phyloP scores from a whole-genome alignment of 1,140 invertebrate species.

The Drosophila ficusphila region DNA sequence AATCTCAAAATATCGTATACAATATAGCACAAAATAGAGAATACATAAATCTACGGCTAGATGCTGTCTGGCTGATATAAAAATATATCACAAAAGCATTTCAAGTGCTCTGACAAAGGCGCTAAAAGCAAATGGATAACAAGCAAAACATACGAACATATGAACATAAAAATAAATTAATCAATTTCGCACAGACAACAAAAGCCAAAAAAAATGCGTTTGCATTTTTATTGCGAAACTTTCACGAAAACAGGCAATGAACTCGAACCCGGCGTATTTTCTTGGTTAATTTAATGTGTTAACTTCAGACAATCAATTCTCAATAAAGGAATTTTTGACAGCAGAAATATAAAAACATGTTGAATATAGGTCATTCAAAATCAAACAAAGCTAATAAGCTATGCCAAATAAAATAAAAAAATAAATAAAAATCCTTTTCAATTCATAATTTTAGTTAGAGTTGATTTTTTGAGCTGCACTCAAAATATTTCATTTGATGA shows the following conservation, averaged over 20 bases:
- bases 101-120: conserved; percentile 50
- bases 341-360: background rate
- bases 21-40: conserved; percentile 13
- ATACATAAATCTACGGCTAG: conserved; percentile 45
- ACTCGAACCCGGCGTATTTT: conserved; percentile 17
- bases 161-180: conserved; percentile 42
- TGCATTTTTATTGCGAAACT: conserved; percentile 28
- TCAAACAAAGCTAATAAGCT: too few relatives aligned
- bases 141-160: conserved; percentile 11
- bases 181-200: conserved; percentile 44
- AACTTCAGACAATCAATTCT: background rate
- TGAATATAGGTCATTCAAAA: too few relatives aligned
- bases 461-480: too few relatives aligned
- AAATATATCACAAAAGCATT: conserved; percentile 46
- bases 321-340: background rate
- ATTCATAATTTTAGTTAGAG: too few relatives aligned
- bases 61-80: conserved; percentile 46
- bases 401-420: background rate
- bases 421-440: too few relatives aligned
- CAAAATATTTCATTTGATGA: too few relatives aligned
- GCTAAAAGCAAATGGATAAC: conserved; percentile 53
- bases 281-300: conserved; percentile 5
- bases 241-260: conserved; percentile 28
- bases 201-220: conserved; percentile 22
- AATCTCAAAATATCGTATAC: conserved; percentile 11